phyloP scores from a whole-genome alignment of 2,888 invertebrate species.

The Dicyrtoma fusca region DNA sequence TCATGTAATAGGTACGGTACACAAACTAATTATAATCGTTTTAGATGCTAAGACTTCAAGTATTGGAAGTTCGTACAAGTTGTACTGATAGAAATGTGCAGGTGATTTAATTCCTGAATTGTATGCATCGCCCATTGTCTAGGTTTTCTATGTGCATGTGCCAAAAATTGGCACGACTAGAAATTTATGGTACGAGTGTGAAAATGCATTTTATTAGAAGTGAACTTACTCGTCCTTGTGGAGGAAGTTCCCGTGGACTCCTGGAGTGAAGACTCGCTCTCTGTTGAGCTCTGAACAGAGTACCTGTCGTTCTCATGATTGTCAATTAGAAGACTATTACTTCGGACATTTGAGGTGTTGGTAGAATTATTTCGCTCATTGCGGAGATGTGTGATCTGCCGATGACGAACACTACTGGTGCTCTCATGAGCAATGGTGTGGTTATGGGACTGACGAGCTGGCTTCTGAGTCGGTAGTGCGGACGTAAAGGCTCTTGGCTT shows the following conservation, averaged over 20 bases:
- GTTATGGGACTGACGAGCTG: neutral
- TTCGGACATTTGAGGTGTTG: neutral
- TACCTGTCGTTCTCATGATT: slow-evolving; percentile 40
- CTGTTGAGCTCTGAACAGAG: slow-evolving; percentile 46
- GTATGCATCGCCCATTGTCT: no score
- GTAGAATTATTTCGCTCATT: slow-evolving; percentile 12
- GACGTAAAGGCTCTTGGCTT: slow-evolving; percentile 73
- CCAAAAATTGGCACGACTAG: no score
- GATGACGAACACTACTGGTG: slow-evolving; percentile 6
- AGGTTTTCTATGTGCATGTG: no score
- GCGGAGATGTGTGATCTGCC: slow-evolving; percentile 12
- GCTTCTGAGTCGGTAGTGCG: neutral
- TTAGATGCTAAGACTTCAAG: no score
- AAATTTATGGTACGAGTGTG: no score
- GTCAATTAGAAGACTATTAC: slow-evolving; percentile 17
- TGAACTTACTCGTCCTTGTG: neutral
- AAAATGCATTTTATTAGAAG: neutral
- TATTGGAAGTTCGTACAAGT: no score
- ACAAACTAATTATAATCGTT: no score
- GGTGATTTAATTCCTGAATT: no score
- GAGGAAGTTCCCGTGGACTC: slow-evolving; percentile 25
- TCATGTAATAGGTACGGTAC: no score
- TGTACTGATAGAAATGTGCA: no score
- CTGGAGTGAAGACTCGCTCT: slow-evolving; percentile 44
- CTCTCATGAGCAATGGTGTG: neutral